These are phyloP conservation scores for Pangasianodon hypophthalmus DNA, from an alignment of 2,113 vertebrate species.

Conservation along the genomic window DNA sequence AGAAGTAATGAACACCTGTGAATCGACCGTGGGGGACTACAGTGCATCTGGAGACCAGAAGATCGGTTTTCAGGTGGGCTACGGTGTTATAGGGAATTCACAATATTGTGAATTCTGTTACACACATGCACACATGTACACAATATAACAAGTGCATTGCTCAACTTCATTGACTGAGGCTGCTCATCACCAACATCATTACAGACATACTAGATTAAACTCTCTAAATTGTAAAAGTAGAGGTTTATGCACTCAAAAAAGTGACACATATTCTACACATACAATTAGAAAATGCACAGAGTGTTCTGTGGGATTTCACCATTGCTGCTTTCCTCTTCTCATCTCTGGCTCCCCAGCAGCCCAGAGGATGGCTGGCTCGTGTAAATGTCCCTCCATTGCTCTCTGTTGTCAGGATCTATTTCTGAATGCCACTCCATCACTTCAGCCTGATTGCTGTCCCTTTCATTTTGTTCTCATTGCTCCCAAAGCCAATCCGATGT, in stretches of 20 bases:
- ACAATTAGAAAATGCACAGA: neutral
- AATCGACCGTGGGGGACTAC: constrained; percentile 78
- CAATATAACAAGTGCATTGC: neutral
- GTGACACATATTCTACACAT: neutral
- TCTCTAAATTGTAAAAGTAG: neutral
- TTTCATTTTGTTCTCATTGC: constrained; percentile 38
- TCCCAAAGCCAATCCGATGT: constrained; percentile 45
- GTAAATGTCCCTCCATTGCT: constrained; percentile 35
- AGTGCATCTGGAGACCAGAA: constrained; percentile 71
- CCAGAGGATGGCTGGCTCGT: constrained; percentile 29
- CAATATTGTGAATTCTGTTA: neutral
- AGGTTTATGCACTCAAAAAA: neutral
- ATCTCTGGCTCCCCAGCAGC: constrained; percentile 21
- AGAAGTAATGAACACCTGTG: constrained; percentile 82
- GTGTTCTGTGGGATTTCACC: constrained; percentile 2
- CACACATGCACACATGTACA: neutral
- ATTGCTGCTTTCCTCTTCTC: constrained; percentile 9
- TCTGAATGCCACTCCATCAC: constrained; percentile 35
- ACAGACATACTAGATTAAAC: neutral
- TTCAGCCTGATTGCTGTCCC: constrained; percentile 35
- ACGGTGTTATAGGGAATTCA: neutral
- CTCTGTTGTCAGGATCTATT: constrained; percentile 39
- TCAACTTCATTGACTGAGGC: neutral
- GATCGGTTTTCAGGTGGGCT: constrained; percentile 76
- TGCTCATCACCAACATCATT: neutral